Percentiles rank a stretch among this genome's conserved stretches.
Conservation (phyloP, 2,113 vertebrate species). For the Nycticebus coucang region DNA sequence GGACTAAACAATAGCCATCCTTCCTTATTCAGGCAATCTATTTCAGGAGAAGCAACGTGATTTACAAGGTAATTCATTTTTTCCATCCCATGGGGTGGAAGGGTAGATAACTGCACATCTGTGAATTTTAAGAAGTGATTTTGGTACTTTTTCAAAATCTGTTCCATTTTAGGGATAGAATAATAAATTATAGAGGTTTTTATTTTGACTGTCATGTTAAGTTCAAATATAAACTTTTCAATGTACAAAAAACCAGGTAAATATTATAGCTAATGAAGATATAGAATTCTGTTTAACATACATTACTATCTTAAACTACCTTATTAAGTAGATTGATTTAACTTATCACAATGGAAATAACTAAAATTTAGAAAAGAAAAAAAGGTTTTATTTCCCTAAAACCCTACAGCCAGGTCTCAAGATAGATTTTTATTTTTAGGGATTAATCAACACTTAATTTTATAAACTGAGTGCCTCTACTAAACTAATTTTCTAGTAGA, state of each 20-base stretch:
- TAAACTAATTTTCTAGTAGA: slow-evolving; percentile 18
- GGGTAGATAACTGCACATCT: slow-evolving; percentile 11
- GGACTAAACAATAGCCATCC: slow-evolving; percentile 82
- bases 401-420: background rate
- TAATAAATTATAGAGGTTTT: slow-evolving; percentile 45
- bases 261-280: background rate
- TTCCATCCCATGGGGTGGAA: slow-evolving; percentile 60
- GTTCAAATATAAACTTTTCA: slow-evolving; percentile 47
- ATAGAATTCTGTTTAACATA: background rate
- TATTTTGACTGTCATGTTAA: slow-evolving; percentile 40
- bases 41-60: slow-evolving; percentile 37
- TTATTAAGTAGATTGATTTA: background rate
- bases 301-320: background rate
- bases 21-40: slow-evolving; percentile 46
- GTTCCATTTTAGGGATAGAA: slow-evolving; percentile 22
- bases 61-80: slow-evolving; percentile 54
- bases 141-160: slow-evolving; percentile 51
- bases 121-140: slow-evolving; percentile 16
- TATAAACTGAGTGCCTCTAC: slow-evolving; percentile 24
- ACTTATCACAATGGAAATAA: background rate
- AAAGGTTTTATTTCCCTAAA: slow-evolving; percentile 27
- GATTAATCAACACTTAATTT: slow-evolving; percentile 47
- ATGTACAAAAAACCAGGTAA: slow-evolving; percentile 46
- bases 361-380: slow-evolving; percentile 10
- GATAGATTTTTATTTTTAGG: slow-evolving; percentile 27